These are phyloP conservation scores for Hassar affinis DNA, from an alignment of 2,113 vertebrate genomes.

Conservation along the genomic window DNA sequence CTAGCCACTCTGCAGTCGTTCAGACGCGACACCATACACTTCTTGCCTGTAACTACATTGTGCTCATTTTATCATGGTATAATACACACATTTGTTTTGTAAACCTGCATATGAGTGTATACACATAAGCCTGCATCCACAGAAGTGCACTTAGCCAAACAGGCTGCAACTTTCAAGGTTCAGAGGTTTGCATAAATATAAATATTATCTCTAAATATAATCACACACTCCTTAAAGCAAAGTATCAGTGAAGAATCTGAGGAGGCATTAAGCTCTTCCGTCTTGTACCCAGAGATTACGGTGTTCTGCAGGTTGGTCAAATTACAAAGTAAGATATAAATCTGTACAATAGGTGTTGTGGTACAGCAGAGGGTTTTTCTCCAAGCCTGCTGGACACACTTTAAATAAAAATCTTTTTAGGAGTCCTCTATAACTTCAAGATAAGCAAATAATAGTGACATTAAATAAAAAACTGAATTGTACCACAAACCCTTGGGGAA, in stretches of 20 bases:
- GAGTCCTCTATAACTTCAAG: neutral
- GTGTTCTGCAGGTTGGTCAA: neutral
- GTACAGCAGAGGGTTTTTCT: neutral
- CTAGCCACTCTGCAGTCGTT: neutral
- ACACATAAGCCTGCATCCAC: neutral
- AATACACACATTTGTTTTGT: neutral
- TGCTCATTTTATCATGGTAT: neutral
- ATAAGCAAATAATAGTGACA: neutral
- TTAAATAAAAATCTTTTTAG: neutral
- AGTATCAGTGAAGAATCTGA: neutral
- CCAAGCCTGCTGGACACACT: neutral
- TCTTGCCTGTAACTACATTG: neutral
- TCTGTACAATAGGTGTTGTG: neutral
- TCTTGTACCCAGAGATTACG: neutral
- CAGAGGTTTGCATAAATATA: neutral
- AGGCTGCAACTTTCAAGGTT: neutral
- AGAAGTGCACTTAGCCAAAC: neutral
- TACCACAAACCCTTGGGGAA: rapidly evolving
- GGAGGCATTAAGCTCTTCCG: neutral
- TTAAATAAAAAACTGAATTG: neutral
- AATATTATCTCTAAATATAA: neutral
- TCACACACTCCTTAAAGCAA: neutral
- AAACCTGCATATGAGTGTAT: neutral
- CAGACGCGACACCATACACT: neutral
- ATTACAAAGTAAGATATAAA: constrained; percentile 14